A percentile compares a stretch with the other conserved stretches of the same genome.
Evolutionary conservation across 2,797 vertebrate genomes (phyloP).

Genomic region (Astyanax mexicanus): DNA sequence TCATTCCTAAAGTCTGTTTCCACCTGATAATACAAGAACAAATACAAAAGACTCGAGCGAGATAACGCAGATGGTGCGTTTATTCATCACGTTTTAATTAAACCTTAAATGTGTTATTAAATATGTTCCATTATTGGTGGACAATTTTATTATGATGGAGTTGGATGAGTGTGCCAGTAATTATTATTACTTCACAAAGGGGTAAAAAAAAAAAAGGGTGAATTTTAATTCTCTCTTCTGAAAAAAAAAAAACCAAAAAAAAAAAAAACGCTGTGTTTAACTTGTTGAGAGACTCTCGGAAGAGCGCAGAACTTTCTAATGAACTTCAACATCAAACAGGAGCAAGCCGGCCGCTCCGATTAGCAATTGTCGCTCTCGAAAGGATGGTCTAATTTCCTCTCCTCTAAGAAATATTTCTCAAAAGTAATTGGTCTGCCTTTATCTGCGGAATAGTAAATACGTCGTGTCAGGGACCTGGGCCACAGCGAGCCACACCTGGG

Average conservation of each 20-base stretch:
- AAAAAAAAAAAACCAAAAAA: no score
- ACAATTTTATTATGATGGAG: background rate
- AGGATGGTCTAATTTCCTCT: slow-evolving; percentile 12
- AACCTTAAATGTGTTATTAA: slow-evolving; percentile 25
- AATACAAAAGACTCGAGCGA: slow-evolving; percentile 23
- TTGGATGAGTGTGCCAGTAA: background rate
- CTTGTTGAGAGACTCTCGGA: slow-evolving; percentile 2
- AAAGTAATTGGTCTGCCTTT: slow-evolving; percentile 3
- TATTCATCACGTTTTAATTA: slow-evolving; percentile 16
- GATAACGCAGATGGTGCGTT: background rate
- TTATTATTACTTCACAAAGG: slow-evolving; percentile 8
- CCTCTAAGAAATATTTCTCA: slow-evolving; percentile 12
- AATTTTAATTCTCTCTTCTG: background rate
- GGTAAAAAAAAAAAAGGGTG: no score
- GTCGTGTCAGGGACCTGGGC: background rate
- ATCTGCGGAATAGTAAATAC: slow-evolving; percentile 5
- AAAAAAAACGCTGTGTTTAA: slow-evolving; percentile 13
- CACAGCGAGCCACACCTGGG: background rate
- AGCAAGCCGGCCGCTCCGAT: slow-evolving; percentile 17
- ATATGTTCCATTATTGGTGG: slow-evolving; percentile 21
- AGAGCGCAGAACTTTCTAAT: slow-evolving; percentile 24
- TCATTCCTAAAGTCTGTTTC: slow-evolving; percentile 17
- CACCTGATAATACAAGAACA: slow-evolving; percentile 60
- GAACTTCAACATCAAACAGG: slow-evolving; percentile 8
- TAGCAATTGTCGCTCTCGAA: slow-evolving; percentile 30